phyloP scores from a whole-genome alignment of 2,888 invertebrate genomes.

The Mythimna ferrago region DNA sequence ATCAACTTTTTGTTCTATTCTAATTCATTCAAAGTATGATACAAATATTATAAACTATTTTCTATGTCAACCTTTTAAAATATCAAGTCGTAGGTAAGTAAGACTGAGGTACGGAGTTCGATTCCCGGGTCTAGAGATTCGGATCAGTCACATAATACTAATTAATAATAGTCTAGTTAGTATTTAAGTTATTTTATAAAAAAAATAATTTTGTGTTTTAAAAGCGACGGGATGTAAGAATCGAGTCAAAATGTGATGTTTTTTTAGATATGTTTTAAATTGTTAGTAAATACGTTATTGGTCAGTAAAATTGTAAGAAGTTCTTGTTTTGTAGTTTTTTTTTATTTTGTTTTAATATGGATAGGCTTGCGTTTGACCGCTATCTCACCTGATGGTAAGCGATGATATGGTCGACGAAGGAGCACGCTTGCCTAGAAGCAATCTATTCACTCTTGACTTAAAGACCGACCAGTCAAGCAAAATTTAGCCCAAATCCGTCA shows the following conservation, averaged over 20 bases:
- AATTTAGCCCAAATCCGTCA: no score
- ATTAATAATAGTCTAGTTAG: slow-evolving; percentile 16
- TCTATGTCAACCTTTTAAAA: not conserved
- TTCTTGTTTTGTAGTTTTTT: not conserved
- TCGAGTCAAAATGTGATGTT: slow-evolving; percentile 6
- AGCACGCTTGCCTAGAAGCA: no score
- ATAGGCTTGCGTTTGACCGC: no score
- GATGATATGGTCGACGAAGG: no score
- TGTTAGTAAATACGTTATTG: slow-evolving; percentile 5
- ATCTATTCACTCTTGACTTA: no score
- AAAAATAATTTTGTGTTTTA: not conserved
- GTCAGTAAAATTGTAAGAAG: not conserved
- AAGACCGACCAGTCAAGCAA: no score
- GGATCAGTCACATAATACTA: slow-evolving; percentile 36
- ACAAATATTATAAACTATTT: not conserved
- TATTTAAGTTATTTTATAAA: slow-evolving; percentile 36
- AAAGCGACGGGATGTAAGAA: slow-evolving; percentile 14
- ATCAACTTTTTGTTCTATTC: not conserved
- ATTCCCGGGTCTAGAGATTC: slow-evolving; percentile 12
- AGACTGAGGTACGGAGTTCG: slow-evolving; percentile 34
- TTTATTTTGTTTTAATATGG: no score
- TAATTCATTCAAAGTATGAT: not conserved
- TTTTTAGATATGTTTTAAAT: slow-evolving; percentile 25
- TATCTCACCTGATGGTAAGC: no score
- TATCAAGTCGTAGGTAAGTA: slow-evolving; percentile 5